Base-by-base conservation (phyloP, 2,113 vertebrate genomes). In the Anhinga anhinga region DNA sequence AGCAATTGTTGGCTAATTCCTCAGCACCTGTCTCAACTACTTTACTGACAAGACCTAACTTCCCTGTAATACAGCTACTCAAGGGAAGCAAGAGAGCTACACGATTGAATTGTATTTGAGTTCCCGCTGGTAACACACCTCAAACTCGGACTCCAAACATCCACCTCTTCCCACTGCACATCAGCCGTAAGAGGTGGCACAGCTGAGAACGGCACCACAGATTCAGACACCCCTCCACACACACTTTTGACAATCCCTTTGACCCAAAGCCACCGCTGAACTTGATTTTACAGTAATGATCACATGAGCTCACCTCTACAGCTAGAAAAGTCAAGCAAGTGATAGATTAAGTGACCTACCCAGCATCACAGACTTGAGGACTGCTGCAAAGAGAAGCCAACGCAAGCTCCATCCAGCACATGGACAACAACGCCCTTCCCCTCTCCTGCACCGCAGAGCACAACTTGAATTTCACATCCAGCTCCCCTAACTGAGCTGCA, bases 371-470 rank as follows among this genome's bases (percentile, higher is more conserved):
- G 50, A 27, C 26, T 9, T 4, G 22, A 67, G 49, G 40, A 40
- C 5, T 0, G 0, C 79, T 40, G 70, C 29, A 58, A 66, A 19
- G 16, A 72, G n/a, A 29, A 40, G 45, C 10, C 80, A 82, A 23
- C 27, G 13, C 5, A 26, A 40, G 50, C 50, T 38, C 42, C 50
- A 36, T 5, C 27, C 78, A 81, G 50, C 55, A 34, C 59, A 8
- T 0, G 1, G 32, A n/a, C 15, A 59, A 9, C 84, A 8, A 7
- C 0, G 11, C 49, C 49, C n/a, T 49, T 25, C 40, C 21, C n/a
- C 18, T 20, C 40, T 44, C 59, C 69, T 30, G 21, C 47, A 40
- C 58, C 13, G 55, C 72, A 58, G 38, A n/a, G 56, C 56, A 7
- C 1, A 1, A 3, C 70, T 38, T 9, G 52, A 25, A 47, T 22